Base-by-base conservation (phyloP, 2,113 vertebrate species). In the Malaclemys terrapin region DNA sequence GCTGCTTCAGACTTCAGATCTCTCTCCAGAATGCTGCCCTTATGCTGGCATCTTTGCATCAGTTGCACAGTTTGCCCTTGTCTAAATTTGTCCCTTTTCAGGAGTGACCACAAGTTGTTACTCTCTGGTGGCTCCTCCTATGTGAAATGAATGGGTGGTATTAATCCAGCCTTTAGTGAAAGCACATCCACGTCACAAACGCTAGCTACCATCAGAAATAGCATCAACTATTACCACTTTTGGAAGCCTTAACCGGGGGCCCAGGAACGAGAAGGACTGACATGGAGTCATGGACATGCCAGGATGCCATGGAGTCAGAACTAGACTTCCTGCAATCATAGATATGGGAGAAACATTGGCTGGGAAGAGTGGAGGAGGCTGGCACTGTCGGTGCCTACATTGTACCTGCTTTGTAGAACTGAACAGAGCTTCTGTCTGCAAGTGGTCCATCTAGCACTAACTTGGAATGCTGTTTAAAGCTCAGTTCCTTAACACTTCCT, bases 381-480 rank as follows among this genome's bases (percentile, higher is more conserved):
- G 47, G 78, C 47, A 31, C 42, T 49, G 27, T 7, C 54, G 10
- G 9, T 2, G 6, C 31, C 72, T 59, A 84, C n/a, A 24, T 7
- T 20, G 22, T 27, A 47, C 42, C 42, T 47, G 24, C 38, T 78
- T 27, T 78, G 75, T 27, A 12, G 13, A 78, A 78, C 25, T 45
- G 22, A 42, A 72, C 65, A 47, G 25, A 82, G 17, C 29, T 47
- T 19, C 52, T 17, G 31, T 29, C 53, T 19, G 72, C 57, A 38
- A 31, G 6, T 31, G 50, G 8, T 24, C 20, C 22, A 25, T 11
- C 82, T 35, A 22, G 80, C 0, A 0, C 83, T 20, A 3, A 22
- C 25, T 45, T n/a, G 38, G 24, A 87, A 35, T 0, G 0, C 12
- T 50, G n/a, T 7, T 84, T 6, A 53, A 38, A 91, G 38, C 35